phyloP scores from a whole-genome alignment of 1,140 invertebrate genomes.

The Aphis gossypii region DNA sequence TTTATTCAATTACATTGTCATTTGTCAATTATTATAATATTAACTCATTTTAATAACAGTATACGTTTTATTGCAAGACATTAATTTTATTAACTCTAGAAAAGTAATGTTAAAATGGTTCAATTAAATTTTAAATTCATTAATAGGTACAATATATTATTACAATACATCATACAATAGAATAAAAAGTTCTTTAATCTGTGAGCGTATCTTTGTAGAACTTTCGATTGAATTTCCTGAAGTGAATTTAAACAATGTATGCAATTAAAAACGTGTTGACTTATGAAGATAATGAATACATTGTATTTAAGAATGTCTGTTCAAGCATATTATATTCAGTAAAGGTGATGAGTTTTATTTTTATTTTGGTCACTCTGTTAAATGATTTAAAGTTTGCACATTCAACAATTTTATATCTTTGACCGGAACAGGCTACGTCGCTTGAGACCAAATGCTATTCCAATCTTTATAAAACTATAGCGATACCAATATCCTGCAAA shows the following conservation, averaged over 20 bases:
- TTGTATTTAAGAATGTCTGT: neutral
- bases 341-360: neutral
- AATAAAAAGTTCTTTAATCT: neutral
- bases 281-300: neutral
- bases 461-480: conserved; percentile 24
- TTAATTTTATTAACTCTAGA: neutral
- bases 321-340: neutral
- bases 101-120: neutral
- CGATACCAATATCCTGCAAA: neutral
- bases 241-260: neutral
- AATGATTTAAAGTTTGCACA: neutral
- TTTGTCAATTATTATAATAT: neutral
- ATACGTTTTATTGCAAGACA: neutral
- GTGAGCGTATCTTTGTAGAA: neutral
- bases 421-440: conserved; percentile 11
- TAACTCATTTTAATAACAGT: neutral
- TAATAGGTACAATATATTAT: neutral
- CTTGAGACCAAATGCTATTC: neutral
- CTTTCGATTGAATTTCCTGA: neutral
- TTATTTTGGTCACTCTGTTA: neutral
- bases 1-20: neutral
- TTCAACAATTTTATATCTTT: neutral
- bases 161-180: neutral
- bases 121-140: neutral
- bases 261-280: neutral